A percentile compares a stretch with the other conserved stretches of the same genome.
Evolutionary conservation across 2,888 invertebrate species (phyloP).

Genomic region (Heterodera filipjevi): DNA sequence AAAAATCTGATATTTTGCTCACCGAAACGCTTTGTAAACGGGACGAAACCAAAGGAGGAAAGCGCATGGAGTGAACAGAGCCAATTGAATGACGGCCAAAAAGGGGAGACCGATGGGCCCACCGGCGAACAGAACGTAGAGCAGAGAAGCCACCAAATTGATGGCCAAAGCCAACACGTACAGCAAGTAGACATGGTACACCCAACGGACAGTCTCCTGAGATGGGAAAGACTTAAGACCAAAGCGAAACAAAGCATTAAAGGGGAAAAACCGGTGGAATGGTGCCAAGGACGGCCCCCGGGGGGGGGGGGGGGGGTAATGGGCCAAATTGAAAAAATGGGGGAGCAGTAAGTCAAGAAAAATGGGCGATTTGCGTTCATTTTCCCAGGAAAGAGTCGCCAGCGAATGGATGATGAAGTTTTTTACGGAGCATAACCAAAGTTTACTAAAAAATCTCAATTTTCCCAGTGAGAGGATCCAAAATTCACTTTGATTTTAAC

Average conservation of each 20-base stretch:
- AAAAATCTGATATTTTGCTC: neutral
- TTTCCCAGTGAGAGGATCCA: too few species aligned
- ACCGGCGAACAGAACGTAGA: conserved; percentile 73
- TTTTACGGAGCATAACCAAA: too few species aligned
- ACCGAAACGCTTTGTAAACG: conserved; percentile 95
- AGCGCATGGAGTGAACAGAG: conserved; percentile 91
- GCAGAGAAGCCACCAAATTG: conserved; percentile 84
- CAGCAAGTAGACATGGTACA: conserved; percentile 95
- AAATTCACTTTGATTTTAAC: too few species aligned
- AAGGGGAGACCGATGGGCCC: conserved; percentile 74
- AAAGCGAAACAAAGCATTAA: neutral
- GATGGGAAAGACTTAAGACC: neutral
- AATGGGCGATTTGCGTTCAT: too few species aligned
- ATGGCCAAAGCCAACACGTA: conserved; percentile 82
- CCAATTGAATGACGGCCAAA: conserved; percentile 83
- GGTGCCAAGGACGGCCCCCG: too few species aligned
- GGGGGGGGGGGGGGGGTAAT: too few species aligned
- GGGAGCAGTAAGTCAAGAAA: too few species aligned
- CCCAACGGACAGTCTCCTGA: conserved; percentile 88
- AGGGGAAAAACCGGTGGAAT: too few species aligned
- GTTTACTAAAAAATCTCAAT: too few species aligned
- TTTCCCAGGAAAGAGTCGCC: too few species aligned
- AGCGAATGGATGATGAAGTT: too few species aligned
- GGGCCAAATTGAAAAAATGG: too few species aligned
- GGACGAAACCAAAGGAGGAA: conserved; percentile 99